Percentiles rank a stretch among this genome's conserved stretches.
These are phyloP conservation scores for Caenorhabditis sp. DNA, from an alignment of 2,888 invertebrate species.

Conservation along the genomic window DNA sequence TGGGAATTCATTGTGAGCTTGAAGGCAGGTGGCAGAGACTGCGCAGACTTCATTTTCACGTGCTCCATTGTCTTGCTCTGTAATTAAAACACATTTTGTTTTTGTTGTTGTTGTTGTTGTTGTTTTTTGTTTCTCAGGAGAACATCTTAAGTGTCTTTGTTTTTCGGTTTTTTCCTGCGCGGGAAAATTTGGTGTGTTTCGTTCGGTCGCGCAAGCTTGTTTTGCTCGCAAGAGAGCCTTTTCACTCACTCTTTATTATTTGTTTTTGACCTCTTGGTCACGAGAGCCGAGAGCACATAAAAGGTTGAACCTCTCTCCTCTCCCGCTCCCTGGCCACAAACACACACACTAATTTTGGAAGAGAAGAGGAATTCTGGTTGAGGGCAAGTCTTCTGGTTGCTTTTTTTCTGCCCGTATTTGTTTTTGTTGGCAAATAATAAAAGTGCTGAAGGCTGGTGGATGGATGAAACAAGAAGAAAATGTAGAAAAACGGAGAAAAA, in stretches of 20 bases:
- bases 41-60: slow-evolving; percentile 62
- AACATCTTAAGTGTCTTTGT: neutral
- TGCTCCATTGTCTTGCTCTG: slow-evolving; percentile 67
- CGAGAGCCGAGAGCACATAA: neutral
- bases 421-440: neutral
- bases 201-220: neutral
- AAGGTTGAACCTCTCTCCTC: neutral
- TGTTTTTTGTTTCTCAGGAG: neutral
- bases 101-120: neutral
- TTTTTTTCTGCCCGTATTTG: neutral
- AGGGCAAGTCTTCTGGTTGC: neutral
- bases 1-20: slow-evolving; percentile 62
- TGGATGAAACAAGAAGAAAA: neutral
- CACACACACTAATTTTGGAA: too few species aligned
- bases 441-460: neutral
- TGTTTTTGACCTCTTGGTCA: slow-evolving; percentile 1
- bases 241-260: too few species aligned
- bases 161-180: neutral
- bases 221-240: too few species aligned
- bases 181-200: neutral
- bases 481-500: neutral
- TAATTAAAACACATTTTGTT: slow-evolving; percentile 16
- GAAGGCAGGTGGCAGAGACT: slow-evolving; percentile 67
- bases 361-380: neutral
- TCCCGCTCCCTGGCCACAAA: too few species aligned